Percentiles rank a stretch among this genome's conserved stretches.
Evolutionary conservation across 37 sponge, comb jelly and placozoan genomes (phyloP).

Genomic region (Tethya wilhelma): DNA sequence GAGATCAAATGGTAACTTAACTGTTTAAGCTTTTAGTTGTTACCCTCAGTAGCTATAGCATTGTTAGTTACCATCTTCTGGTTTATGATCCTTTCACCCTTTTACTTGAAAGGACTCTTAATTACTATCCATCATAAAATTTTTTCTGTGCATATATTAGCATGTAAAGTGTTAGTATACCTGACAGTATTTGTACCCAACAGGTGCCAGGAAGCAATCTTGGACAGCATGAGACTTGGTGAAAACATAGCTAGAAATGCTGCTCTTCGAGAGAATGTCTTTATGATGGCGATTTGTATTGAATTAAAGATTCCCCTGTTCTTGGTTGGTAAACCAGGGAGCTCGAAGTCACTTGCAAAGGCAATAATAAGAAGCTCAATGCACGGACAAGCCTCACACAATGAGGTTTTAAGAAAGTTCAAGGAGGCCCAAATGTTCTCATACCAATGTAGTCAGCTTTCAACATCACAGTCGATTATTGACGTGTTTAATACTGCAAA

Average conservation of each 20-base stretch:
- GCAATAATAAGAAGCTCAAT: slow-evolving; percentile 78
- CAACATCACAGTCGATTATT: slow-evolving; percentile 82
- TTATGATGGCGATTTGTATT: slow-evolving; percentile 95
- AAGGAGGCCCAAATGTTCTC: slow-evolving; percentile 81
- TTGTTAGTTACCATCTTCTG: too few relatives aligned
- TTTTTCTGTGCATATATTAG: too few relatives aligned
- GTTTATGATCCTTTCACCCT: not conserved
- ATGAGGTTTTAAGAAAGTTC: slow-evolving; percentile 57
- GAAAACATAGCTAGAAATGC: slow-evolving; percentile 83
- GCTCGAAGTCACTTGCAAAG: slow-evolving; percentile 93
- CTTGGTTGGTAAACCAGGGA: slow-evolving; percentile 92
- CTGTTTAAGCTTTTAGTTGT: too few relatives aligned
- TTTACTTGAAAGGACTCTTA: not conserved
- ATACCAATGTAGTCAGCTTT: slow-evolving; percentile 91
- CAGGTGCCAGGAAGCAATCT: slow-evolving; percentile 82
- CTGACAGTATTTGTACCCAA: not conserved
- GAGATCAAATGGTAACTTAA: slow-evolving; percentile 60
- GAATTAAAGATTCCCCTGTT: slow-evolving; percentile 92
- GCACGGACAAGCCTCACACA: slow-evolving; percentile 73
- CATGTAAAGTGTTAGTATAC: too few relatives aligned
- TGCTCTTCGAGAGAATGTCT: slow-evolving; percentile 93
- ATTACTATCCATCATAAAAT: too few relatives aligned
- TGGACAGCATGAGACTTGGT: slow-evolving; percentile 81
- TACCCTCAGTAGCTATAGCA: too few relatives aligned
- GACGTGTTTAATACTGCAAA: slow-evolving; percentile 75